Evolutionary conservation across 1,140 invertebrate genomes (phyloP).

Genomic region (Pseudomyrmex cubaensis): DNA sequence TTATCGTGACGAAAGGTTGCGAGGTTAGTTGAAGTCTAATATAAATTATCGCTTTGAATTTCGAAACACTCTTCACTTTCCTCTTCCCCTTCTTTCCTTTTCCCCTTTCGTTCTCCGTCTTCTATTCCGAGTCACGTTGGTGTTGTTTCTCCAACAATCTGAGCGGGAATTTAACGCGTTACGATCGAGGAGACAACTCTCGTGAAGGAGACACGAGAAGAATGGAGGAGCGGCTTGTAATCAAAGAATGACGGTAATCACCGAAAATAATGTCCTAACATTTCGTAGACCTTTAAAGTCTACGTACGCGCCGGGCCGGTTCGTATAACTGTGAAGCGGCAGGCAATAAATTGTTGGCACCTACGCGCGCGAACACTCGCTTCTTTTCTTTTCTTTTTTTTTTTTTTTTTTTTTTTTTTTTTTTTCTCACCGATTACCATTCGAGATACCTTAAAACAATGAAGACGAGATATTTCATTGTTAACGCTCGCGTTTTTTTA

Average conservation of each 20-base stretch:
- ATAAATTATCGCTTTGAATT: constrained; percentile 78
- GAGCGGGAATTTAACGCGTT: constrained; percentile 63
- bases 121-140: constrained; percentile 60
- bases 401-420: background rate
- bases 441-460: constrained; percentile 73
- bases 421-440: constrained; percentile 56
- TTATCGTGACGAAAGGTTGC: constrained; percentile 73
- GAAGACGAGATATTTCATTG: constrained; percentile 68
- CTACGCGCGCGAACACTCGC: constrained; percentile 70
- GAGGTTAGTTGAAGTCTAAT: constrained; percentile 43
- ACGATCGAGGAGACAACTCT: constrained; percentile 1
- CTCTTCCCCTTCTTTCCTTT: constrained; percentile 29
- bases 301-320: constrained; percentile 57
- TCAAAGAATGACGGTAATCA: constrained; percentile 79
- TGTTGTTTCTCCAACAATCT: constrained; percentile 45
- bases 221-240: constrained; percentile 63
- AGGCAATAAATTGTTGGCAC: constrained; percentile 79
- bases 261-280: constrained; percentile 77
- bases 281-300: constrained; percentile 74
- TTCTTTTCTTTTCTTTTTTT: constrained; percentile 34
- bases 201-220: background rate
- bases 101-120: constrained; percentile 49
- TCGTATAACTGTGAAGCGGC: constrained; percentile 68
- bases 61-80: constrained; percentile 66
- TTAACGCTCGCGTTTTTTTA: constrained; percentile 66